Evolutionary conservation across 2,113 vertebrate genomes (phyloP), one percentile per base, ranked within the genome.

Genomic region (Rhinolophus sinicus): DNA sequence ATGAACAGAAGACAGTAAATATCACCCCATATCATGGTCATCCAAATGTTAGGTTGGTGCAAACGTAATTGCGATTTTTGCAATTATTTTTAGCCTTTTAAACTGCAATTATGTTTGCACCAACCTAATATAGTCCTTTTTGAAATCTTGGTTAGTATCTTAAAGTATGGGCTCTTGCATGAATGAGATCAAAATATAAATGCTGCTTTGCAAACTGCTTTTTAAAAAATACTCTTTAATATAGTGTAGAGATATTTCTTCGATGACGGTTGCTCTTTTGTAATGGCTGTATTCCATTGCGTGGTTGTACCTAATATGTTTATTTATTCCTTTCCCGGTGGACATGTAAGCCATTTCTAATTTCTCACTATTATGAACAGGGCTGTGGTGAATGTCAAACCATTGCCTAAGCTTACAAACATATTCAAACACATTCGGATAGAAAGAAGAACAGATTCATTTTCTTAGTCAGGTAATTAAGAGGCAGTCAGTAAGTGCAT

Each of bases 381-480:
- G 28, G 75, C 21, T 40, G 3, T 88, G 77, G 72, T 93, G 47
- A 80, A 82, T 40, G 16, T 73, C 24, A 91, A 95, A 33, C 38
- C 62, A 87, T 56, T 44, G 76, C 35, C 8, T 44, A 86, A 84
- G 24, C 50, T 70, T 85, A 81, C 35, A 82, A 85, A 73, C 18
- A 58, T 40, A 94, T 88, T 84, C 10, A 84, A 91, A 97, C 30
- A 87, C 7, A 14, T 15, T 93, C 6, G 44, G 70, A 24, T 28
- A 26, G 35, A 73, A 93, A 72, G 38, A 38, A 58, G 47, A 56
- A 38, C 62, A 86, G 35, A 88, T 4, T 80, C 4, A 65, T 83
- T 88, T 95, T 86, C 67, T 90, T 69, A 82, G 75, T 44, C 54
- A 93, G 75, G 44, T 35, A 78, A 73, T 77, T 90, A 96, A 76